Evolutionary conservation across 2,113 vertebrate genomes (phyloP).

Genomic region (Tachycineta bicolor): DNA sequence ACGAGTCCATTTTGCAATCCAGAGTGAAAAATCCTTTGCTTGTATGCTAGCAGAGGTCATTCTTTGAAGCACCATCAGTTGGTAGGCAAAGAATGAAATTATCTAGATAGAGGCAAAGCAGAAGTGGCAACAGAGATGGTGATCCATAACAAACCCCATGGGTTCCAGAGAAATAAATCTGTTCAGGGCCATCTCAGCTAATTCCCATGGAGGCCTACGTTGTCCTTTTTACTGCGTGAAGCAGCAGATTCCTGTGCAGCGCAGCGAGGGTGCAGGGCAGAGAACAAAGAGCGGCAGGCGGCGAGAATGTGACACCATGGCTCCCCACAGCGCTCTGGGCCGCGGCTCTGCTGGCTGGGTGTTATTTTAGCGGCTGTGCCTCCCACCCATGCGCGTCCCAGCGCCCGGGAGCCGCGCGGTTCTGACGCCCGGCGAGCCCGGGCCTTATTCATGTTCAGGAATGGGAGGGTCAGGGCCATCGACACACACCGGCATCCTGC

Average conservation of each 20-base stretch:
- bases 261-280: background rate
- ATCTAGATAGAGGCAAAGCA: background rate
- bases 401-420: constrained; percentile 44
- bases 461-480: constrained; percentile 85
- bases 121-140: background rate
- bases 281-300: constrained; percentile 66
- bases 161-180: background rate
- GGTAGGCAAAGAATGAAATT: background rate
- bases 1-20: background rate
- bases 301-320: constrained; percentile 19
- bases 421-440: constrained; percentile 61
- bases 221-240: background rate
- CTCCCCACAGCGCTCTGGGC: constrained; percentile 53
- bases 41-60: background rate
- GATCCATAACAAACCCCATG: background rate
- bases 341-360: background rate
- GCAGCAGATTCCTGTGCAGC: background rate
- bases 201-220: background rate
- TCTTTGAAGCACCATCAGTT: background rate
- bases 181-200: background rate
- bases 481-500: constrained; percentile 85
- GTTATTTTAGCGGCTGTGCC: constrained; percentile 64
- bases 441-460: constrained; percentile 82
- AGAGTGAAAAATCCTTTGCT: background rate
- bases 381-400: constrained; percentile 65